phyloP scores from a whole-genome alignment of 2,888 invertebrate species.

The Caenorhabditis japonica region DNA sequence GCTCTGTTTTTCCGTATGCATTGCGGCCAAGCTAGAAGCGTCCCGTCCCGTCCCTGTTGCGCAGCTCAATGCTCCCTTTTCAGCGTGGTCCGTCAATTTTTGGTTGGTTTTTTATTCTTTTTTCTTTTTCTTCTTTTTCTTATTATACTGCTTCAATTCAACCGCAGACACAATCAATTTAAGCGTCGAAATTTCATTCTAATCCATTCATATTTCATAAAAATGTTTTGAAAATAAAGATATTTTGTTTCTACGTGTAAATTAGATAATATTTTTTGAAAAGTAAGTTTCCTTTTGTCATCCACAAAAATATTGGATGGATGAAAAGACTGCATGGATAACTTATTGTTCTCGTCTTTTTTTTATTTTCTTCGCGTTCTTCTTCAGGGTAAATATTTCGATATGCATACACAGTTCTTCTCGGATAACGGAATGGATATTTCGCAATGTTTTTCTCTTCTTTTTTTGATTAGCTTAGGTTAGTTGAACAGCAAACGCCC shows the following conservation, averaged over 20 bases:
- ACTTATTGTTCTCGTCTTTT: too few species aligned
- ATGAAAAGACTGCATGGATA: too few species aligned
- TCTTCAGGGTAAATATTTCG: slow-evolving; percentile 12
- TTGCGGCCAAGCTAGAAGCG: slow-evolving; percentile 11
- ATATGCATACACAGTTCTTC: slow-evolving; percentile 13
- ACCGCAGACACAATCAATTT: slow-evolving; percentile 12
- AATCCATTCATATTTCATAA: too few species aligned
- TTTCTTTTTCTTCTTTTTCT: slow-evolving; percentile 5
- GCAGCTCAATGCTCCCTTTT: slow-evolving; percentile 5
- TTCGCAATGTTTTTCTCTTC: slow-evolving; percentile 3
- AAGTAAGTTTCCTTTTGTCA: too few species aligned
- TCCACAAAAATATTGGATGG: too few species aligned
- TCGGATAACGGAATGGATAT: slow-evolving; percentile 5
- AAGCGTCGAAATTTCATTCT: too few species aligned
- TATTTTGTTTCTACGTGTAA: too few species aligned
- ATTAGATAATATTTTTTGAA: too few species aligned
- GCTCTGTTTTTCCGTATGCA: slow-evolving; percentile 7
- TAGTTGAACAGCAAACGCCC: too few species aligned
- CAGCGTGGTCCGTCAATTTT: slow-evolving; percentile 21
- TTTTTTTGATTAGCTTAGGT: too few species aligned
- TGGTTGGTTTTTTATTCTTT: slow-evolving; percentile 6
- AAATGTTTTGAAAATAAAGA: too few species aligned
- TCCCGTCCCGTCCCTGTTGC: slow-evolving; percentile 3
- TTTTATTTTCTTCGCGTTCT: slow-evolving; percentile 19
- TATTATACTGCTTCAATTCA: slow-evolving; percentile 1